phyloP scores from a whole-genome alignment of 2,888 invertebrate species.

The Brenthis ino region DNA sequence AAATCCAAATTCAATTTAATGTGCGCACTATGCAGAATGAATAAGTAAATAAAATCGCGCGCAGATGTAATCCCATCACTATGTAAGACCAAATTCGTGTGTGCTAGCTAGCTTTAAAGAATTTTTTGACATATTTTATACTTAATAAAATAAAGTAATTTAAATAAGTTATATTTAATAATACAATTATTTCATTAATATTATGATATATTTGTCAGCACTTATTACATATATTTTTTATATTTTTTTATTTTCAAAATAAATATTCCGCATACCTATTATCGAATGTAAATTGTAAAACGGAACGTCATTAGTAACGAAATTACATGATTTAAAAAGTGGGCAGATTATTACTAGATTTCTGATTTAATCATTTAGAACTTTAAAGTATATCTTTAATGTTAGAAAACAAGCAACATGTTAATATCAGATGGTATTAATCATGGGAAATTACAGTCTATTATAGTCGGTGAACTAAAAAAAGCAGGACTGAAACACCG shows the following conservation, averaged over 20 bases:
- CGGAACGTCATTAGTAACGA: constrained; percentile 40
- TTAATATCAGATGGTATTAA: constrained; percentile 78
- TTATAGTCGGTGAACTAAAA: constrained; percentile 85
- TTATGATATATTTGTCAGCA: no score
- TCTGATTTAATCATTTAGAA: constrained; percentile 2
- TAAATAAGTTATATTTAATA: no score
- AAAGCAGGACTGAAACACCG: constrained; percentile 87
- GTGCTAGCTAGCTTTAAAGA: no score
- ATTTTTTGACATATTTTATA: no score
- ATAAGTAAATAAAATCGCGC: no score
- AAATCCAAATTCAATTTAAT: no score
- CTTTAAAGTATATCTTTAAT: constrained; percentile 16
- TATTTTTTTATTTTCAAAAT: background rate
- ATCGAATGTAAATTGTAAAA: constrained; percentile 9
- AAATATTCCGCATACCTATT: background rate
- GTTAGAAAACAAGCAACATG: constrained; percentile 61
- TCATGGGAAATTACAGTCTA: constrained; percentile 74
- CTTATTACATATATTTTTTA: background rate
- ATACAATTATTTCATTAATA: no score
- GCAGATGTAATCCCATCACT: no score
- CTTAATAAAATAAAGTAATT: no score
- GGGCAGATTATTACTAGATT: constrained; percentile 30
- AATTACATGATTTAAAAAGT: constrained; percentile 34
- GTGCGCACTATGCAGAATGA: no score
- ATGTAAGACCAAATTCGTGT: no score